Base-by-base conservation (phyloP, 2,888 invertebrate species). In the Troides helena region DNA sequence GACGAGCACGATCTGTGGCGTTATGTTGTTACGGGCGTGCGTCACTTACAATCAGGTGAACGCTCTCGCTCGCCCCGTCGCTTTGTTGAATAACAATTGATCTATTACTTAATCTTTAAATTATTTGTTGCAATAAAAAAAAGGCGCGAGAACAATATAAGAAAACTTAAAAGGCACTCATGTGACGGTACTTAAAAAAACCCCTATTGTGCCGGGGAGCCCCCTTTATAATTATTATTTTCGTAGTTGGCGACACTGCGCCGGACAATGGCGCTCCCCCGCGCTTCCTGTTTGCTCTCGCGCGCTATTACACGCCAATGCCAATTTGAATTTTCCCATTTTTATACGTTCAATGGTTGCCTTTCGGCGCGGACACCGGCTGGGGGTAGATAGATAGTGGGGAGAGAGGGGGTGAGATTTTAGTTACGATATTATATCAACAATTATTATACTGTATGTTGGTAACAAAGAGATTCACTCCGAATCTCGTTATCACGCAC, bases 221-320 rank as follows among this genome's bases (percentile, higher is more conserved):
- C 1, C 39, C 39, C 7, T 10, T 36, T 10, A 90, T 92, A 92
- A 92, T 92, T 91, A 92, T 92, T 91, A 92, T 92, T 92, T 91
- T 92, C 87, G 88, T 90, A 90, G 90, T 90, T 90, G 90, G 91
- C 90, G 90, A 92, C 92, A 91, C 89, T 86, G 89, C 80, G 76
- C 76, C 85, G 85, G 82, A 91, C 91, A 90, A 92, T 91, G 85
- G 77, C 75, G 77, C 79, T 84, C 85, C 30, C 87, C 83, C 86
- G 85, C 87, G 85, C 86, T 92, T 92, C 92, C 92, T 92, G 92
- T 91, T 91, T 92, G 88, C 89, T 81, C 88, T 92, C 90, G 91
- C 92, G 92, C 91, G 90, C 92, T 91, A 91, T 92, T 92, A 89
- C 90, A 90, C 92, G 89, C 87, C 87, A 91, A 90, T 90, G 86